Conservation (phyloP, 2,888 invertebrate genomes). For the Nemoura dubitans region DNA sequence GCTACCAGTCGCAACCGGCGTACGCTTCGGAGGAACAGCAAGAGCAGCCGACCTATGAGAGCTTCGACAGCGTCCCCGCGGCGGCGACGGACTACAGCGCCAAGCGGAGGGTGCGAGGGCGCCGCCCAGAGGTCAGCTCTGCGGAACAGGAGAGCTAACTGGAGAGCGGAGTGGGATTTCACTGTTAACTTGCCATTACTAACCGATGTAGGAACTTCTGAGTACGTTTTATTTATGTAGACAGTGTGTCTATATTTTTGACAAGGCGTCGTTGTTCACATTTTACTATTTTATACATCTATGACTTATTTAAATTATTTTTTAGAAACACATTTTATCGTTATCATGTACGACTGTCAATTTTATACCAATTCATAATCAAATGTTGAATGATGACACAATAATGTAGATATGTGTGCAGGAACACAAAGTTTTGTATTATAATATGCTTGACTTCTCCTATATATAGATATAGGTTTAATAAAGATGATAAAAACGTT, state of each 20-base stretch:
- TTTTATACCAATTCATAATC: not conserved
- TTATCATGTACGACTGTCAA: not conserved
- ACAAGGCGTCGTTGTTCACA: not conserved
- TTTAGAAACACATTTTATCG: not conserved
- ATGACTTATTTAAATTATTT: not conserved
- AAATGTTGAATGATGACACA: not conserved
- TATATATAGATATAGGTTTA: no score
- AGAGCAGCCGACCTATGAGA: constrained; percentile 20
- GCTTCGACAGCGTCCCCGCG: constrained; percentile 44
- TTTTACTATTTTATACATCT: not conserved
- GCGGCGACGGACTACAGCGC: constrained; percentile 20
- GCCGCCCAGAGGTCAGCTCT: not conserved
- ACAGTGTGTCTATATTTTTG: not conserved
- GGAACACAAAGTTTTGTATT: not conserved
- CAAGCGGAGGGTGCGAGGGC: constrained; percentile 20
- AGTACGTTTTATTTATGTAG: constrained; percentile 16
- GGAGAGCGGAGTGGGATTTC: not conserved
- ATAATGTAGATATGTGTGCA: not conserved
- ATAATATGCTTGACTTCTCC: not conserved
- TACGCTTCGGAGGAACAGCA: constrained; percentile 22
- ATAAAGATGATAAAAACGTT: not conserved
- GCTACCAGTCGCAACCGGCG: not conserved
- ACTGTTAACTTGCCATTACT: constrained; percentile 1
- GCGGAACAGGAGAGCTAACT: constrained; percentile 24
- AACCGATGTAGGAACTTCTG: not conserved